phyloP scores from a whole-genome alignment of 2,113 vertebrate genomes.

The Neoarius graeffei region DNA sequence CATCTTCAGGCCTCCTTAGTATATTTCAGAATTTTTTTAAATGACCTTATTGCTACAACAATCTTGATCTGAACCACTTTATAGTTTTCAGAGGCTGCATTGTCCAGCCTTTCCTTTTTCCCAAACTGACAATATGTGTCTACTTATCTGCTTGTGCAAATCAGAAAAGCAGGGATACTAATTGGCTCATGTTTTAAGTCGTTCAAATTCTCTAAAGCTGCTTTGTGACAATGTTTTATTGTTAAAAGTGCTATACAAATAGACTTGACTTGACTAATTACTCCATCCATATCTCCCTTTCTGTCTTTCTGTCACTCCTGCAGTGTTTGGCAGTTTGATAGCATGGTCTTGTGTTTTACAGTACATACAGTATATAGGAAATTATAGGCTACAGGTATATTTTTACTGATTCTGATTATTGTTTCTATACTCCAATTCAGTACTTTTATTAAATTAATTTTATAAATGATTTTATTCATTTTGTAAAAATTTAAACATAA shows the following conservation, averaged over 20 bases:
- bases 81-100: constrained; percentile 23
- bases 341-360: not conserved
- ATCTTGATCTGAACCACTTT: constrained; percentile 23
- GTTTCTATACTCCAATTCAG: constrained; percentile 22
- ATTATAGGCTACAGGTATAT: too few species aligned
- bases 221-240: too few species aligned
- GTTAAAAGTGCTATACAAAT: too few species aligned
- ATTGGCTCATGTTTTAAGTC: too few species aligned
- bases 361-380: not conserved
- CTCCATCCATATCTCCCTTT: not conserved
- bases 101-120: constrained; percentile 17
- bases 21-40: constrained; percentile 27
- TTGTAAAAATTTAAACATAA: not conserved
- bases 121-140: constrained; percentile 1
- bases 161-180: not conserved
- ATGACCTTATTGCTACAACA: constrained; percentile 54
- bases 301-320: constrained; percentile 20
- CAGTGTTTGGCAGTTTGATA: constrained; percentile 43
- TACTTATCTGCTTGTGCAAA: not conserved
- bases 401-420: not conserved
- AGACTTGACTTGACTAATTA: too few species aligned
- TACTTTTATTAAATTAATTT: constrained; percentile 5
- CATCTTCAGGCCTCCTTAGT: constrained; percentile 47
- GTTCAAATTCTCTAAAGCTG: too few species aligned
- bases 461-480: not conserved